Evolutionary conservation across 2,797 vertebrate species (phyloP).

Genomic region (Odontamblyopus lacepedii): DNA sequence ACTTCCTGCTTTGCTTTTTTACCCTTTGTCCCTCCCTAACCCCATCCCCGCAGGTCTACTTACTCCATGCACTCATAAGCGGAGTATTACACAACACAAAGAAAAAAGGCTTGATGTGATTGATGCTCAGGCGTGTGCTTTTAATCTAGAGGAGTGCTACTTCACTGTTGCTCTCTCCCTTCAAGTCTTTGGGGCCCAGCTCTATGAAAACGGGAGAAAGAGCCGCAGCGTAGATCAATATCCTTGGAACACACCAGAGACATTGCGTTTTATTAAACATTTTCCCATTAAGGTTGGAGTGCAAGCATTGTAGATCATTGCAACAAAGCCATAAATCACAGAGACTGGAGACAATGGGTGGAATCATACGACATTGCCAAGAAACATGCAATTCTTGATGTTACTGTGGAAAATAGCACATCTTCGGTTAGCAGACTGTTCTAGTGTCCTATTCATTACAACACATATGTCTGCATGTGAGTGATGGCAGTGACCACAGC

Average conservation of each 20-base stretch:
- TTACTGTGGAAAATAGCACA: slow-evolving; percentile 29
- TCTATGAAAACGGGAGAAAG: slow-evolving; percentile 60
- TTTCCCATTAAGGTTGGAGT: slow-evolving; percentile 72
- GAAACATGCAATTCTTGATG: slow-evolving; percentile 53
- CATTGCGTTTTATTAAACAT: slow-evolving; percentile 79
- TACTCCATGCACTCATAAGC: slow-evolving; percentile 31
- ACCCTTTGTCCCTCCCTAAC: neutral
- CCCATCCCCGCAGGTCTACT: slow-evolving; percentile 31
- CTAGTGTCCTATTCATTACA: slow-evolving; percentile 11
- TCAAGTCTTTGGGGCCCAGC: slow-evolving; percentile 60
- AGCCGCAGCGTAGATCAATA: slow-evolving; percentile 73
- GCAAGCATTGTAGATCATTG: slow-evolving; percentile 67
- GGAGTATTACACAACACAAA: slow-evolving; percentile 19
- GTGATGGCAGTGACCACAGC: neutral
- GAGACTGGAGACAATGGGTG: slow-evolving; percentile 57
- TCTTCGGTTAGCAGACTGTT: slow-evolving; percentile 30
- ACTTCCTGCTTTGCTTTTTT: slow-evolving; percentile 20
- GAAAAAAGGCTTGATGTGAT: slow-evolving; percentile 60
- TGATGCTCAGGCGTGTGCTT: slow-evolving; percentile 64
- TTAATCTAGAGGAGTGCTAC: slow-evolving; percentile 75
- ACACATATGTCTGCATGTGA: slow-evolving; percentile 11
- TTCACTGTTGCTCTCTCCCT: slow-evolving; percentile 46
- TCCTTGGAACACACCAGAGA: slow-evolving; percentile 69
- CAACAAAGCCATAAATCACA: slow-evolving; percentile 76
- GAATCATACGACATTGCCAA: slow-evolving; percentile 62